phyloP scores from a whole-genome alignment of 2,113 vertebrate genomes.

The Amia ocellicauda region DNA sequence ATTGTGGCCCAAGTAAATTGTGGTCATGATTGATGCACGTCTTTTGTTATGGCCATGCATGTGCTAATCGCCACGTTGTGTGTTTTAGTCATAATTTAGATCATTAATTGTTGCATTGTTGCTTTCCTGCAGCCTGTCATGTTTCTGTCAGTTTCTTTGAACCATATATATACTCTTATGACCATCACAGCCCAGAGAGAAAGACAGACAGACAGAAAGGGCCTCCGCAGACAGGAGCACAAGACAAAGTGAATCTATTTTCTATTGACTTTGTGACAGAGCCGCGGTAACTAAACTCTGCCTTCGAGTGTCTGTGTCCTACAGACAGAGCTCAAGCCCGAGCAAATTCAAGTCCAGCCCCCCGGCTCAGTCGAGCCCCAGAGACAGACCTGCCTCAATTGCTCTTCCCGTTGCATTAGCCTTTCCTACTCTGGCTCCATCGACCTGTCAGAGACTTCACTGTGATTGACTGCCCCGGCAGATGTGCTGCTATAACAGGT shows the following conservation, averaged over 20 bases:
- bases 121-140: no score
- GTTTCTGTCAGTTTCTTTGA: no score
- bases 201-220: constrained; percentile 20
- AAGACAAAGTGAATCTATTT: constrained; percentile 40
- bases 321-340: constrained; percentile 51
- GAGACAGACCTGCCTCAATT: constrained; percentile 63
- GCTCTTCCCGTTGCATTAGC: constrained; percentile 68
- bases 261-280: constrained; percentile 35
- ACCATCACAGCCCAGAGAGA: no score
- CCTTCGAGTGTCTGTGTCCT: constrained; percentile 49
- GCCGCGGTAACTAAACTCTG: constrained; percentile 47
- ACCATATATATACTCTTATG: no score
- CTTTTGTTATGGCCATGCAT: no score
- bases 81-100: no score
- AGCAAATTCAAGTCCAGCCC: constrained; percentile 74
- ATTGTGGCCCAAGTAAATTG: no score
- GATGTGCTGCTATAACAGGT: constrained; percentile 97
- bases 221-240: constrained; percentile 30
- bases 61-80: no score
- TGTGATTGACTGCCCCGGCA: constrained; percentile 96
- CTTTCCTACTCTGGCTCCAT: constrained; percentile 71
- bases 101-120: no score
- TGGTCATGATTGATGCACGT: no score
- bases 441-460: constrained; percentile 84
- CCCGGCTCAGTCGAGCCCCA: constrained; percentile 62